phyloP scores from a whole-genome alignment of 2,113 vertebrate genomes.

The Plectropomus leopardus region DNA sequence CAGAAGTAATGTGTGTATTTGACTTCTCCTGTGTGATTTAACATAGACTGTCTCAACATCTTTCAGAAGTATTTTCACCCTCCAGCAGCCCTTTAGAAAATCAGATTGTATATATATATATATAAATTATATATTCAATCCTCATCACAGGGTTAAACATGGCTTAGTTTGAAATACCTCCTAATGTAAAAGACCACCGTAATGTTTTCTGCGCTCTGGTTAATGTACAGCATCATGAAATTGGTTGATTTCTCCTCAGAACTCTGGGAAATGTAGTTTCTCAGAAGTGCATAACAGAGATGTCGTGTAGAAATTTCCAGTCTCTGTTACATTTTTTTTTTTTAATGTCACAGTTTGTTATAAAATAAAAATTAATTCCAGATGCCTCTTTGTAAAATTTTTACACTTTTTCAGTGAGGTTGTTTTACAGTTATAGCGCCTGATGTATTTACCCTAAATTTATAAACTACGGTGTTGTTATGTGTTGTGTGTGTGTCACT shows the following conservation, averaged over 20 bases:
- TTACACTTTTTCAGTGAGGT: conserved; percentile 40
- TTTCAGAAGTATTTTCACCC: conserved; percentile 35
- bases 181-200: conserved; percentile 55
- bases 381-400: conserved; percentile 57
- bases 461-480: conserved; percentile 33
- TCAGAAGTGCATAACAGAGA: conserved; percentile 45
- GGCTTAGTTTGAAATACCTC: conserved; percentile 74
- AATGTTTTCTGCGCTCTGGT: conserved; percentile 46
- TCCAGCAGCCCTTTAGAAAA: conserved; percentile 57
- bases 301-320: conserved; percentile 63
- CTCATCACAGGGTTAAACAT: conserved; percentile 66
- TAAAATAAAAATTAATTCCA: conserved; percentile 58
- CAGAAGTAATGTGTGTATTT: conserved; percentile 41
- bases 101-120: conserved; percentile 24
- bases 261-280: conserved; percentile 43
- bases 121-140: conserved; percentile 10
- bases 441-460: conserved; percentile 38
- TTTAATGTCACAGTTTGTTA: conserved; percentile 47
- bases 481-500: conserved; percentile 50
- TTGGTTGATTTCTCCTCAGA: conserved; percentile 32
- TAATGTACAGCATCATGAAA: conserved; percentile 57
- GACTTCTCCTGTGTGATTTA: conserved; percentile 18
- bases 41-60: conserved; percentile 74
- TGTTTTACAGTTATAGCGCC: conserved; percentile 39
- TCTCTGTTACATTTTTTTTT: conserved; percentile 37